A percentile compares a stretch with the other conserved stretches of the same genome.
phyloP scores from a whole-genome alignment of 2,888 invertebrate genomes.

The Gnatocerus cornutus region DNA sequence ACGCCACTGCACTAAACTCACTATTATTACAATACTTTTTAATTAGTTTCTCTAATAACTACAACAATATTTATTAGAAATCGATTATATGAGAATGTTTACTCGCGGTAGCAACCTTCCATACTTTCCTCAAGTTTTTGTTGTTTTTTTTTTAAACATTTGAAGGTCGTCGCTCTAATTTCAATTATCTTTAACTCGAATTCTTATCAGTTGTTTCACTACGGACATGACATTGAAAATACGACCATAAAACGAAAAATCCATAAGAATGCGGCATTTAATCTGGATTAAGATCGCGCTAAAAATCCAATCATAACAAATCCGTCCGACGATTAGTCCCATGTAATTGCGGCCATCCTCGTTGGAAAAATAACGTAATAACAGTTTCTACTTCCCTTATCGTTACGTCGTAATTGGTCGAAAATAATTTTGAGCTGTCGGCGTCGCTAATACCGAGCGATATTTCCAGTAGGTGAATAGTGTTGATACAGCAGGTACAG shows the following conservation, averaged over 20 bases:
- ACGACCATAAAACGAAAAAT: neutral
- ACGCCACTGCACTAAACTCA: slow-evolving; percentile 9
- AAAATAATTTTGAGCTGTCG: slow-evolving; percentile 14
- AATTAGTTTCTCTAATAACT: slow-evolving; percentile 6
- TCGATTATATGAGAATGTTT: neutral
- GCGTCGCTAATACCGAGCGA: slow-evolving; percentile 6
- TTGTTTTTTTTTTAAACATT: neutral
- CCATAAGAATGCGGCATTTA: slow-evolving; percentile 11
- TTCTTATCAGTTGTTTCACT: slow-evolving; percentile 1
- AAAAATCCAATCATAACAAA: slow-evolving; percentile 25
- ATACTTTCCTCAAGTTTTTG: neutral
- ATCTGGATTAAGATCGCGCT: slow-evolving; percentile 14
- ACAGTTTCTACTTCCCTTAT: slow-evolving; percentile 24
- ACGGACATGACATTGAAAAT: slow-evolving; percentile 1
- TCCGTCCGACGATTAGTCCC: neutral
- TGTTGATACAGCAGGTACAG: slow-evolving; percentile 14
- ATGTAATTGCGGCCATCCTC: no score
- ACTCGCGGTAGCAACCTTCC: slow-evolving; percentile 1
- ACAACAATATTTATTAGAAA: neutral
- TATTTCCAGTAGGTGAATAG: slow-evolving; percentile 16
- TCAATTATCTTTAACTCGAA: neutral
- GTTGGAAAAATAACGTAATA: slow-evolving; percentile 3
- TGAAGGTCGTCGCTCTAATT: slow-evolving; percentile 4
- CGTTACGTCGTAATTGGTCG: slow-evolving; percentile 21
- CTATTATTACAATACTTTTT: slow-evolving; percentile 1